phyloP scores from a whole-genome alignment of 2,113 vertebrate genomes.

The Tyrannus savana region DNA sequence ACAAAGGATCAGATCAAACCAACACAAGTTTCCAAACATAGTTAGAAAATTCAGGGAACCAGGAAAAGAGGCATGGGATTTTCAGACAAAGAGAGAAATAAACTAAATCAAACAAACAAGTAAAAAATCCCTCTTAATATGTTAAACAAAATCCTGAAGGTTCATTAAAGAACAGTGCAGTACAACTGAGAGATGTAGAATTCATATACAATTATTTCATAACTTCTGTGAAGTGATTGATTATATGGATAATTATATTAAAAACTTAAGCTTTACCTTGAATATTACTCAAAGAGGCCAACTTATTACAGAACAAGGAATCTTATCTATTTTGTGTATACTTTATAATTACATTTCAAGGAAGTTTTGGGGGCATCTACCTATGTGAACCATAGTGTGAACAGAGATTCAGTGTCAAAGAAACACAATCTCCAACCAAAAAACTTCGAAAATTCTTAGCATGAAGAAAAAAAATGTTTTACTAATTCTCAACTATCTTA shows the following conservation, averaged over 20 bases:
- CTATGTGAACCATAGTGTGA: neutral
- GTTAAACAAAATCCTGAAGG: neutral
- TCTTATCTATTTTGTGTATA: accelerated
- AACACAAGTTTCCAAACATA: neutral
- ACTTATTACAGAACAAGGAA: neutral
- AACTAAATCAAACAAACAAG: neutral
- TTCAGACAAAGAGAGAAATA: neutral
- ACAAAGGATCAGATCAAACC: accelerated
- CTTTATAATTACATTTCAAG: neutral
- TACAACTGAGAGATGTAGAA: neutral
- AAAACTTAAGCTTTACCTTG: neutral
- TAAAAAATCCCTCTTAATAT: neutral
- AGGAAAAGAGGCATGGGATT: neutral
- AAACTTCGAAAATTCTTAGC: neutral
- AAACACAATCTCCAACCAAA: neutral
- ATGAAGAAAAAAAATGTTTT: neutral
- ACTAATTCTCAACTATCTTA: neutral
- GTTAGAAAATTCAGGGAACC: neutral
- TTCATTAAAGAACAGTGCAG: neutral
- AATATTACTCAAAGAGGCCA: neutral
- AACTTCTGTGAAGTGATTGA: neutral
- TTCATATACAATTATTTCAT: neutral
- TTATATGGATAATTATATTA: neutral
- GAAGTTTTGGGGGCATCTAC: neutral
- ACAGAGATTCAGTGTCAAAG: neutral